A percentile compares a stretch with the other conserved stretches of the same genome.
These are phyloP conservation scores for Nudaria mundana DNA, from an alignment of 2,888 invertebrate species.

Conservation along the genomic window DNA sequence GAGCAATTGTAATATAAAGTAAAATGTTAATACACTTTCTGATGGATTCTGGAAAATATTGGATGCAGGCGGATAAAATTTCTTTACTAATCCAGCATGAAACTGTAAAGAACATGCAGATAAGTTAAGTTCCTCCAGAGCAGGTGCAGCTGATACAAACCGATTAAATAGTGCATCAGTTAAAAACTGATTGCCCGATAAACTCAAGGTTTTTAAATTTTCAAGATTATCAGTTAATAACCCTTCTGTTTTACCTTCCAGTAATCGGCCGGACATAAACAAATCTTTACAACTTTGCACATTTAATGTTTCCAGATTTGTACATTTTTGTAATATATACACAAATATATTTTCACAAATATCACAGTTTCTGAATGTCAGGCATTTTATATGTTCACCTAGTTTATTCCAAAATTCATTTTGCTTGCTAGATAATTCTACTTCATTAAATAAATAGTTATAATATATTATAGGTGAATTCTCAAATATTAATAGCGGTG, in stretches of 20 bases:
- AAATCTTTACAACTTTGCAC: slow-evolving; percentile 85
- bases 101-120: slow-evolving; percentile 87
- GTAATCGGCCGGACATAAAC: slow-evolving; percentile 86
- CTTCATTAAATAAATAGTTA: slow-evolving; percentile 77
- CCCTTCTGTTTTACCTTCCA: slow-evolving; percentile 82
- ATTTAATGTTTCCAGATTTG: slow-evolving; percentile 79
- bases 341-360: slow-evolving; percentile 83
- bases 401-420: slow-evolving; percentile 80
- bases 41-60: slow-evolving; percentile 74
- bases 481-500: slow-evolving; percentile 62
- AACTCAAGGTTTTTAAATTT: slow-evolving; percentile 80
- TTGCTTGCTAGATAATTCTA: slow-evolving; percentile 75
- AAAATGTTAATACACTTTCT: slow-evolving; percentile 87
- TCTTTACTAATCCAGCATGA: slow-evolving; percentile 84
- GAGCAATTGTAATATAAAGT: slow-evolving; percentile 82
- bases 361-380: slow-evolving; percentile 82
- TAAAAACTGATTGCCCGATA: slow-evolving; percentile 86
- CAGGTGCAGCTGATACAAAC: slow-evolving; percentile 81
- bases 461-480: slow-evolving; percentile 65
- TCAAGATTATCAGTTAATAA: slow-evolving; percentile 66
- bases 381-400: slow-evolving; percentile 78
- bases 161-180: slow-evolving; percentile 88
- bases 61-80: slow-evolving; percentile 82
- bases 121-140: slow-evolving; percentile 82
- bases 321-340: slow-evolving; percentile 79